These are phyloP conservation scores for Drosophila pseudoobscura DNA, from an alignment of 1,140 invertebrate genomes.

Conservation along the genomic window DNA sequence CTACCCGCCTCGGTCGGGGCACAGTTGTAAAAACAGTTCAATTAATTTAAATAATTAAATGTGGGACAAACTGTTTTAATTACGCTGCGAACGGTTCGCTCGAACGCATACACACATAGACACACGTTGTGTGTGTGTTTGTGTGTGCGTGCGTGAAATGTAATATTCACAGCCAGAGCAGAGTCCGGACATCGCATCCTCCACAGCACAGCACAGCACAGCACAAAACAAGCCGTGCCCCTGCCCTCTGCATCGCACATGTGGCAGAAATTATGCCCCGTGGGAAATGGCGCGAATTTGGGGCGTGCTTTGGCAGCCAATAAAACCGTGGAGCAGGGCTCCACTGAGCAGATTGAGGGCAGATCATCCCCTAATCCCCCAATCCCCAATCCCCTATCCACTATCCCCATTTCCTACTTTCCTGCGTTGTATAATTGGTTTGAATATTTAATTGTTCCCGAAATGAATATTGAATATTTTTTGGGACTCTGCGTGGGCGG, in stretches of 20 bases:
- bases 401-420: too few species aligned
- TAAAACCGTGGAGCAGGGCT: slow-evolving; percentile 18
- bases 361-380: neutral
- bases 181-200: neutral
- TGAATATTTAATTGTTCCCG: slow-evolving; percentile 64
- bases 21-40: slow-evolving; percentile 77
- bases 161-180: slow-evolving; percentile 38
- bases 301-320: slow-evolving; percentile 56
- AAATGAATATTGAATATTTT: slow-evolving; percentile 33
- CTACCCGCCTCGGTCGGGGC: slow-evolving; percentile 1
- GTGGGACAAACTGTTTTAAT: slow-evolving; percentile 75
- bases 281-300: slow-evolving; percentile 45
- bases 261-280: slow-evolving; percentile 40
- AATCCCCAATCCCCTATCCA: too few species aligned
- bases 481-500: neutral
- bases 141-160: slow-evolving; percentile 20
- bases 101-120: slow-evolving; percentile 4
- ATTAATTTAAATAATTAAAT: slow-evolving; percentile 81
- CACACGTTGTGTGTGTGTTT: neutral
- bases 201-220: neutral
- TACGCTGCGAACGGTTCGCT: slow-evolving; percentile 48
- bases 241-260: slow-evolving; percentile 18
- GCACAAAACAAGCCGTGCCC: too few species aligned
- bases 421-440: slow-evolving; percentile 53
- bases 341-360: neutral